These are phyloP conservation scores for Amazona guildingii DNA, from an alignment of 2,113 vertebrate genomes.

Conservation along the genomic window DNA sequence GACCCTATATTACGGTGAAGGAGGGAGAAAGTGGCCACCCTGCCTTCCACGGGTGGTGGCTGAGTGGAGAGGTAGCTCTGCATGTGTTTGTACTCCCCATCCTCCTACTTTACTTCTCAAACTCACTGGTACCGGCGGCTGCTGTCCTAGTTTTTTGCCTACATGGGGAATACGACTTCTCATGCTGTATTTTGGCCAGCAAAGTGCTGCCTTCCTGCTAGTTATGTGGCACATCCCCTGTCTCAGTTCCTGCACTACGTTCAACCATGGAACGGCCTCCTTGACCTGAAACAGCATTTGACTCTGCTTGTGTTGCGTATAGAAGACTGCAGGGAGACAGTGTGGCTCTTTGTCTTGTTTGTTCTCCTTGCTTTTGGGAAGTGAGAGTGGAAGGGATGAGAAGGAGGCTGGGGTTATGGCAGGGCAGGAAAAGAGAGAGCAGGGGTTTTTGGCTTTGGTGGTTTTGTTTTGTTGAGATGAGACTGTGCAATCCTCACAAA, in stretches of 20 bases:
- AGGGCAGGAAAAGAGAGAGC: neutral
- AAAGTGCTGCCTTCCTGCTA: neutral
- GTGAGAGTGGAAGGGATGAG: neutral
- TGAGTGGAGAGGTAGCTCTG: neutral
- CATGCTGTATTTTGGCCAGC: neutral
- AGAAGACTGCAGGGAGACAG: neutral
- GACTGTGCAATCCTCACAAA: neutral
- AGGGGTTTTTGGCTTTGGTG: neutral
- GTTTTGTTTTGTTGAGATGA: neutral
- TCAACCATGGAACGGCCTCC: neutral
- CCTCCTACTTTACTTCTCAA: neutral
- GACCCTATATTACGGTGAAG: neutral
- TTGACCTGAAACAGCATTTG: neutral
- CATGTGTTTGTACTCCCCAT: neutral
- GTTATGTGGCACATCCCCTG: neutral
- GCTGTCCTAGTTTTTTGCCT: neutral
- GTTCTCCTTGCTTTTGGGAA: neutral
- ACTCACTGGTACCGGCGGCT: neutral
- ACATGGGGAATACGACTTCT: neutral
- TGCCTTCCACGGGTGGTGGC: neutral
- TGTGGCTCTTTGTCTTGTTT: neutral
- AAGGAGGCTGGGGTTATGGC: neutral
- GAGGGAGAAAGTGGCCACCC: neutral
- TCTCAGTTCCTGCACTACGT: neutral
- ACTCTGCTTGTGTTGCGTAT: rapidly evolving